These are phyloP conservation scores for Steinernema carpocapsae DNA, from an alignment of 2,888 invertebrate genomes.

Conservation along the genomic window DNA sequence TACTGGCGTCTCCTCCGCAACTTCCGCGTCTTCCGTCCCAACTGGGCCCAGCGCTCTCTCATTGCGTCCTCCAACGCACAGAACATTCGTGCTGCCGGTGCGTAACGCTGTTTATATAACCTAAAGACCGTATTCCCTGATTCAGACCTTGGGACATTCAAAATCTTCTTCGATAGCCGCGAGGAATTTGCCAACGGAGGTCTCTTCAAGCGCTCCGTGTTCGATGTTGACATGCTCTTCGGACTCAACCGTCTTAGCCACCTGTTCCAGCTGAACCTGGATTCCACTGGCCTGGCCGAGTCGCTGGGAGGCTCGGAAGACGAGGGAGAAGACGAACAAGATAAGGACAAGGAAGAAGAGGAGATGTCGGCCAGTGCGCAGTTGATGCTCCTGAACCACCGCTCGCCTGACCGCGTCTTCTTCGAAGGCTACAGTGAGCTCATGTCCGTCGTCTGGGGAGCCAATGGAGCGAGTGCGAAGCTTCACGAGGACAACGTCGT, in stretches of 20 bases:
- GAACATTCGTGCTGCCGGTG: not conserved
- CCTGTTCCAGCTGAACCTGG: constrained; percentile 10
- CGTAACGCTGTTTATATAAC: not conserved
- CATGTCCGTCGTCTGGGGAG: constrained; percentile 26
- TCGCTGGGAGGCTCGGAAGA: not conserved
- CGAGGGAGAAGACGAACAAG: not conserved
- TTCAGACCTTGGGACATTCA: too few relatives aligned
- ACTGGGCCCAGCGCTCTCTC: constrained; percentile 31
- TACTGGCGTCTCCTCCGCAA: constrained; percentile 36
- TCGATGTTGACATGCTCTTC: not conserved
- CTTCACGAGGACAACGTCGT: constrained; percentile 8
- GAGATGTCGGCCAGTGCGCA: constrained; percentile 12
- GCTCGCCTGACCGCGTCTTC: not conserved
- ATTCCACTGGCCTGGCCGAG: constrained; percentile 3
- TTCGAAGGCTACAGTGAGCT: constrained; percentile 27
- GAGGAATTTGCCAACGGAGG: constrained; percentile 5
- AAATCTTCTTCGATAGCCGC: constrained; percentile 9
- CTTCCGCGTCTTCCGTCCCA: constrained; percentile 36
- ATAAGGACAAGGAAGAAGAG: not conserved
- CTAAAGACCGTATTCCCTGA: too few relatives aligned
- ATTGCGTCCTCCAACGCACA: not conserved
- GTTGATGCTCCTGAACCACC: not conserved
- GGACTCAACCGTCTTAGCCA: not conserved
- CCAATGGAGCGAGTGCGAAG: constrained; percentile 11
- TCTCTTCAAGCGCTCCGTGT: not conserved